Base-by-base conservation (phyloP, 2,113 vertebrate genomes). In the Mirza zaza region DNA sequence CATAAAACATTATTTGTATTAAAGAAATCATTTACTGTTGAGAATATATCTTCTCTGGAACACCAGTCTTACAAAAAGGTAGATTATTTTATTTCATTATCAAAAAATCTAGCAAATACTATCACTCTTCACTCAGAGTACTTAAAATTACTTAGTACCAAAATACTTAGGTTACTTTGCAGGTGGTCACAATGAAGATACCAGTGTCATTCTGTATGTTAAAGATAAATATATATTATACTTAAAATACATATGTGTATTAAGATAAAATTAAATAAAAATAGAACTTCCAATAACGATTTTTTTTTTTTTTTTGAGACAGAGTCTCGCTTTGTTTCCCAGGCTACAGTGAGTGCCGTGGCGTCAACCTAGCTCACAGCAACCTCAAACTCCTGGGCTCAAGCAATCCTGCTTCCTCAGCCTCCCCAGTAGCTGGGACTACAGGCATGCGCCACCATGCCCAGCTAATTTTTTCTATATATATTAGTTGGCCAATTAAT, bases 261-360 rank as follows among this genome's bases (percentile, higher is more conserved):
- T 92, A 71, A 59, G n/a, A 70, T 95, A 82, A 81, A 32, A 77
- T 71, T 87, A 93, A 84, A 65, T 84, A 57, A 76, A 88, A 88
- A 29, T 55, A 88, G 17, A 85, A 76, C 42, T 88, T 68, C 13
- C 70, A 48, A 81, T 90, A 86, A 86, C 9, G 59, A 61, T 61
- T 23, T 23, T 25, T 59, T 59, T 59, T 59, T 59, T 23, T n/a
- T n/a, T n/a, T n/a, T n/a, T n/a, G n/a, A n/a, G n/a, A n/a, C n/a
- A 61, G 7, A 61, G 59, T 61, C 25, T 61, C 9, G 25, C 59
- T n/a, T n/a, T n/a, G n/a, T n/a, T n/a, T n/a, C n/a, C n/a, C n/a
- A n/a, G n/a, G n/a, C n/a, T n/a, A n/a, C n/a, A n/a, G n/a, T n/a
- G n/a, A n/a, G n/a, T n/a, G n/a, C n/a, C n/a, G n/a, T n/a, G n/a